phyloP scores from a whole-genome alignment of 2,888 invertebrate genomes.

The Watsonalla binaria region DNA sequence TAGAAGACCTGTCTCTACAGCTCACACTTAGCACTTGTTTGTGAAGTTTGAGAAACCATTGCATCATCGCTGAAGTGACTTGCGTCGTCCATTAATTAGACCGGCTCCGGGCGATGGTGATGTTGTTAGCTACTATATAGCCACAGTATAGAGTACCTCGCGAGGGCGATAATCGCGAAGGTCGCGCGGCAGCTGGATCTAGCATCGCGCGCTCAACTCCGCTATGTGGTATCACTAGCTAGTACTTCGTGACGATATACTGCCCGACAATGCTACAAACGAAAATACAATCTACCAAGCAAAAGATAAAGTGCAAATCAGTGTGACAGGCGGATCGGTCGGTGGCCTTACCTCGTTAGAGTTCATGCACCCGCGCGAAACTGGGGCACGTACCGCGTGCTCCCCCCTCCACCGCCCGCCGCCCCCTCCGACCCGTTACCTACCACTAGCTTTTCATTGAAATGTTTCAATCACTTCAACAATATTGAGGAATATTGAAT shows the following conservation, averaged over 20 bases:
- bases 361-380: slow-evolving; percentile 78
- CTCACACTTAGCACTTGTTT: background rate
- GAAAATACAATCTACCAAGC: slow-evolving; percentile 34
- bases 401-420: slow-evolving; percentile 40
- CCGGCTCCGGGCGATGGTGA: slow-evolving; percentile 5
- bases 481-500: slow-evolving; percentile 21
- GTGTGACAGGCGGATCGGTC: slow-evolving; percentile 54
- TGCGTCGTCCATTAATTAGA: slow-evolving; percentile 4
- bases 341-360: slow-evolving; percentile 79
- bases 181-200: slow-evolving; percentile 70
- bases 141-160: slow-evolving; percentile 36
- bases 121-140: slow-evolving; percentile 9
- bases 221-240: slow-evolving; percentile 67
- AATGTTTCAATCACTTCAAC: slow-evolving; percentile 54
- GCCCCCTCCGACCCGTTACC: slow-evolving; percentile 57
- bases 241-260: slow-evolving; percentile 68
- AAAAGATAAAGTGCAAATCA: slow-evolving; percentile 47
- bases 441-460: slow-evolving; percentile 72
- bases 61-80: background rate
- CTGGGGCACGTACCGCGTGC: slow-evolving; percentile 74
- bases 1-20: background rate
- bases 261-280: slow-evolving; percentile 31
- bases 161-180: slow-evolving; percentile 67
- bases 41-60: background rate
- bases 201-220: slow-evolving; percentile 65